These are phyloP conservation scores for Poeciliopsis retropinna DNA, from an alignment of 2,113 vertebrate species.

Conservation along the genomic window DNA sequence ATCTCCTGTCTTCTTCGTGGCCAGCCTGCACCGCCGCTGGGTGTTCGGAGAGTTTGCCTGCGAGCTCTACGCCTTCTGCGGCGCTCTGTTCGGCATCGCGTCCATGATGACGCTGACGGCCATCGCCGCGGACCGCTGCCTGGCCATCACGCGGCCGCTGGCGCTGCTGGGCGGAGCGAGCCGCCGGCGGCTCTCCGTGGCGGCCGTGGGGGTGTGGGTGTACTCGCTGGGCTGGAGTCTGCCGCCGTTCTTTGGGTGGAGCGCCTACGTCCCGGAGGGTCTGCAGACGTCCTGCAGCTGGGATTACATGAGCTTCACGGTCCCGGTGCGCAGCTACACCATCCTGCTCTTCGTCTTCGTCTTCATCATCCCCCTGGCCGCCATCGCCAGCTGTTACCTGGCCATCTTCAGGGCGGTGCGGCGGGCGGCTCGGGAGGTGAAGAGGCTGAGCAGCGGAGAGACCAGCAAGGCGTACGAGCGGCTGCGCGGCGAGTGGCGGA, in stretches of 20 bases:
- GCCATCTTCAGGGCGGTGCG: conserved; percentile 93
- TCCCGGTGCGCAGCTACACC: conserved; percentile 90
- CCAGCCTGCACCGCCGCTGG: conserved; percentile 89
- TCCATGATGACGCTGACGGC: conserved; percentile 79
- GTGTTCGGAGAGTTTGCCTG: conserved; percentile 86
- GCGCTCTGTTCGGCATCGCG: conserved; percentile 77
- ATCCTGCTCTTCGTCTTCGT: conserved; percentile 94
- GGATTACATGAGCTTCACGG: conserved; percentile 94
- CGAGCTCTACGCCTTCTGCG: conserved; percentile 76
- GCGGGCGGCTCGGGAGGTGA: conserved; percentile 76
- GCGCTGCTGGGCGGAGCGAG: conserved; percentile 71
- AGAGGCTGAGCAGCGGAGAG: conserved; percentile 70
- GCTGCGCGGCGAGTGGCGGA: conserved; percentile 95
- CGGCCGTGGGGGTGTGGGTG: conserved; percentile 64
- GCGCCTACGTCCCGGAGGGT: conserved; percentile 92
- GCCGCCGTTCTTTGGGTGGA: conserved; percentile 79
- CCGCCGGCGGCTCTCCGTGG: conserved; percentile 54
- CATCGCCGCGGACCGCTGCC: conserved; percentile 72
- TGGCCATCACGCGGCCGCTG: conserved; percentile 76
- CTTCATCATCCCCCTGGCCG: conserved; percentile 91
- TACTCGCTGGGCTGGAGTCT: conserved; percentile 77
- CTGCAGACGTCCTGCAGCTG: conserved; percentile 94
- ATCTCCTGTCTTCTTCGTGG: conserved; percentile 88
- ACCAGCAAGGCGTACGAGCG: conserved; percentile 80
- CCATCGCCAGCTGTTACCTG: conserved; percentile 92